Base-by-base conservation (phyloP, 2,888 invertebrate species). In the Cerastis leucographa region DNA sequence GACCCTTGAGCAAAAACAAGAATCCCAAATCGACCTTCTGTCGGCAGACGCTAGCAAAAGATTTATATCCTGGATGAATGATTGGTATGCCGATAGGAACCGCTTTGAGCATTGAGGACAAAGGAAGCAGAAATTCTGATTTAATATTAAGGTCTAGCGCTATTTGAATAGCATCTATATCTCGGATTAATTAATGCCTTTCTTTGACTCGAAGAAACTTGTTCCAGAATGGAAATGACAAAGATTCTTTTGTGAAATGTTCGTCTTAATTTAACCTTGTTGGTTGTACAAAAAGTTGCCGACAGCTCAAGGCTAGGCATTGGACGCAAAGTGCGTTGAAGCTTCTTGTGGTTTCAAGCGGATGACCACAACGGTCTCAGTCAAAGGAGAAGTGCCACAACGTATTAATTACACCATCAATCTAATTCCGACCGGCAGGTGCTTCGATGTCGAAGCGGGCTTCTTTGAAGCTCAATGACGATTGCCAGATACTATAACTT, bases 51-150 rank as follows among this genome's bases (percentile, higher is more conserved):
- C 86, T 83, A 81, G 81, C 87, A 90, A 90, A 92, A 93, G 94
- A 95, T 95, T 94, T 93, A 95, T 95, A 91, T 91, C 88, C 92
- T 88, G 89, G 89, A 90, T 90, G 92, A 92, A 92, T 91, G 91
- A 93, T 92, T 89, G 92, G 91, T 89, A 92, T 92, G 91, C 89
- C 86, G 85, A 82, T 87, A 81, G 82, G 85, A 91, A 89, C 88
- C 82, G 87, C 89, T 91, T 91, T 91, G 90, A 90, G 87, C 76
- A 88, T 84, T 76, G 46, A 83, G 79, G 71, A 90, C 89, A 90
- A 88, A 87, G 84, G 80, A 76, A 75, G 75, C 65, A 78, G 84
- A 82, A 80, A 87, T 84, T 87, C 89, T 79, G 83, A 88, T 88
- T 88, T 83, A 81, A 85, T 85, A 85, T 83, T 74, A 85, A 77